Base-by-base conservation (phyloP, 1,140 invertebrate genomes). In the Orius insidiosus region DNA sequence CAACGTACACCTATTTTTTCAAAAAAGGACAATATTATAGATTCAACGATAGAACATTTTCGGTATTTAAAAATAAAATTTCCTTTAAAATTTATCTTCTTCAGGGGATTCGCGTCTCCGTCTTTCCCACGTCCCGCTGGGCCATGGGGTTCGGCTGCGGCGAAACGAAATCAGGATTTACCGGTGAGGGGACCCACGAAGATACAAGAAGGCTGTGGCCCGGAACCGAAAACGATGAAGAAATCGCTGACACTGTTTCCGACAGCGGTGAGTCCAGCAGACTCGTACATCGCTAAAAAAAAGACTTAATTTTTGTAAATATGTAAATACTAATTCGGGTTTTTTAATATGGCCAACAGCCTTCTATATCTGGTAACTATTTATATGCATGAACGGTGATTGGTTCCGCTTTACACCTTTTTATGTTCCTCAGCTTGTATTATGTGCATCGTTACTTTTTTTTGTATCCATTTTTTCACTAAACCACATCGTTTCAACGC, bases 1-100 rank as follows among this genome's bases (percentile, higher is more conserved):
- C 5, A 90, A 94, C 58, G 86, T 85, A 85, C 60, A 95, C 90
- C 1, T 97, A 95, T 62, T 96, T 97, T 72, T 96, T 94, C 70
- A 92, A 90, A 61, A 78, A 76, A 50, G 75, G 79, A 37, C 69
- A 76, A 14, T 96, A 95, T 62, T 96, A 88, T 67, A 69, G 89
- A 59, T 94, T 94, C 68, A 92, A 95, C 60, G 90, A 96, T 60
- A 76, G 79, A 55, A 79, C 73, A 7, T 94, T 94, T 64, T 72
- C 78, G 56, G 89, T 90, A 68, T 18, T 2, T n/a, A n/a, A n/a
- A n/a, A n/a, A n/a, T n/a, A n/a, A n/a, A n/a, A n/a, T n/a, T n/a
- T n/a, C n/a, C n/a, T 15, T 15, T 13, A 6, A 15, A 3, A 40
- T 15, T 40, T 24, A 4, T 31, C 14, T 30, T 44, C 19, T 10